phyloP scores from a whole-genome alignment of 2,888 invertebrate species.

The Bugulina stolonifera region DNA sequence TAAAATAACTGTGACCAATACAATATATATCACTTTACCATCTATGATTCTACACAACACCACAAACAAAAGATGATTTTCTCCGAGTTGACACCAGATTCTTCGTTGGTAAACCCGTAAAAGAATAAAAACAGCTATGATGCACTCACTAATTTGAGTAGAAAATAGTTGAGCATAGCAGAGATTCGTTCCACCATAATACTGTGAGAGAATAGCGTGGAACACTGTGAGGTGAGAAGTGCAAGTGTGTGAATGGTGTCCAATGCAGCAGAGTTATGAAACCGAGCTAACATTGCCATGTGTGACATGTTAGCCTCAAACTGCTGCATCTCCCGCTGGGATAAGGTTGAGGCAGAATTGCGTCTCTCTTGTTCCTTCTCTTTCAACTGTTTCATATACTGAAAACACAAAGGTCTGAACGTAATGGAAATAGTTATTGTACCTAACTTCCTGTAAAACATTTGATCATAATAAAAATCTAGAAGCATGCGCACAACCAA shows the following conservation, averaged over 20 bases:
- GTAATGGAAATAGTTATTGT: too few species aligned
- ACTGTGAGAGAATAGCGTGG: constrained; percentile 74
- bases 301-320: constrained; percentile 54
- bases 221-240: constrained; percentile 43
- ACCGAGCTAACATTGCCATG: constrained; percentile 72
- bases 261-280: constrained; percentile 84
- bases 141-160: constrained; percentile 70
- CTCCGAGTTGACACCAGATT: too few species aligned
- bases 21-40: too few species aligned
- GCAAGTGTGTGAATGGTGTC: constrained; percentile 80
- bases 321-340: constrained; percentile 71
- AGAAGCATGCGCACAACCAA: too few species aligned
- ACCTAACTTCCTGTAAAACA: too few species aligned
- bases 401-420: constrained; percentile 26
- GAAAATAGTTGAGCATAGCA: constrained; percentile 90
- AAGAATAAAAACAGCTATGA: too few species aligned
- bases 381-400: constrained; percentile 73
- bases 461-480: too few species aligned
- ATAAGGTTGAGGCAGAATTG: constrained; percentile 32
- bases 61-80: too few species aligned
- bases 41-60: too few species aligned
- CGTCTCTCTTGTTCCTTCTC: constrained; percentile 64
- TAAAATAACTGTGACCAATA: too few species aligned
- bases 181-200: constrained; percentile 88
- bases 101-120: too few species aligned